Evolutionary conservation across 2,888 invertebrate species (phyloP).

Genomic region (Tryphoninae sp.): DNA sequence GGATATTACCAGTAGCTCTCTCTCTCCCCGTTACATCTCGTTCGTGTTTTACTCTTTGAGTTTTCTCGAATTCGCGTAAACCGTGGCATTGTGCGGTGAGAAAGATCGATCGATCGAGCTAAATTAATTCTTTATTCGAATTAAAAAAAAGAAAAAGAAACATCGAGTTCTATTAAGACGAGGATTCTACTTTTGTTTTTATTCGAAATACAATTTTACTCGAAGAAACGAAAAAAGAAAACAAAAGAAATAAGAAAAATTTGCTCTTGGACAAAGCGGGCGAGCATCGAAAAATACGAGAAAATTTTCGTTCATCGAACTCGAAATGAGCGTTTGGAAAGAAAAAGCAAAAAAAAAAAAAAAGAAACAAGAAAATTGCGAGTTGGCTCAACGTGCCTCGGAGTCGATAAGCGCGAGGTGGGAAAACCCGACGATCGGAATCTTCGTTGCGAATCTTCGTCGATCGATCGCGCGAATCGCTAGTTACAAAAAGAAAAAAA

Average conservation of each 20-base stretch:
- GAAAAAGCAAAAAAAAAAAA: background rate
- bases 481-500: conserved; percentile 16
- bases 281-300: background rate
- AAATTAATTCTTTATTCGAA: too few relatives aligned
- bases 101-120: too few relatives aligned
- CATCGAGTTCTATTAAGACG: too few relatives aligned
- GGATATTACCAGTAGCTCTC: conserved; percentile 18
- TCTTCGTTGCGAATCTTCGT: too few relatives aligned
- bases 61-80: background rate
- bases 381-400: background rate
- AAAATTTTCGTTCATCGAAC: background rate
- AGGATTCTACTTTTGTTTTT: too few relatives aligned
- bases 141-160: too few relatives aligned
- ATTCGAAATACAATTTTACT: too few relatives aligned
- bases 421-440: too few relatives aligned
- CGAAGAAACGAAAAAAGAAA: background rate
- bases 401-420: too few relatives aligned
- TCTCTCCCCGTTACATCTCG: background rate
- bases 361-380: background rate
- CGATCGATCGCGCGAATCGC: background rate
- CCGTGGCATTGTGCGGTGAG: too few relatives aligned
- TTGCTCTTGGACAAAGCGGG: background rate
- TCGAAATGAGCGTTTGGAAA: background rate
- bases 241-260: background rate
- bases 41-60: background rate